phyloP scores from a whole-genome alignment of 2,113 vertebrate genomes.

The Hystrix cristata region DNA sequence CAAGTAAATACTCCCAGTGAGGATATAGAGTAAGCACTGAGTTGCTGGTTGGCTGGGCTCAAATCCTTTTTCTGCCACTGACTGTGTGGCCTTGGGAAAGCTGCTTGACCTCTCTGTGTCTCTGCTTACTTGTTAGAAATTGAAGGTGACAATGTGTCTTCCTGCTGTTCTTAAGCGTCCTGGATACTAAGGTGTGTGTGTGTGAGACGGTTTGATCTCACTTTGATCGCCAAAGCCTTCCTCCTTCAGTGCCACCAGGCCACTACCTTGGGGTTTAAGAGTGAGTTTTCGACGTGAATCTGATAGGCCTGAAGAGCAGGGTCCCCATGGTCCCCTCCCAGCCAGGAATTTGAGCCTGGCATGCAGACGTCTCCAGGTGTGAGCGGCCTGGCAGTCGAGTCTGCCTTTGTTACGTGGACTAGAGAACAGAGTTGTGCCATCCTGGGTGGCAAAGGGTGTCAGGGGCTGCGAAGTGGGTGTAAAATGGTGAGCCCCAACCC shows the following conservation, averaged over 20 bases:
- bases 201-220: background rate
- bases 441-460: background rate
- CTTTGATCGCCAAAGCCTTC: background rate
- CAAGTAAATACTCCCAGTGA: background rate
- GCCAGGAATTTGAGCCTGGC: background rate
- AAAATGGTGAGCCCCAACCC: background rate
- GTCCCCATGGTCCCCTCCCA: background rate
- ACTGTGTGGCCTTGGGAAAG: background rate
- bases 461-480: background rate
- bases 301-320: too few relatives aligned
- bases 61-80: background rate
- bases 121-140: background rate
- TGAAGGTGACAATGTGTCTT: background rate
- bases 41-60: background rate
- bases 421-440: too few relatives aligned
- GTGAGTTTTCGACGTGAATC: background rate
- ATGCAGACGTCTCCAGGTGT: rapidly evolving
- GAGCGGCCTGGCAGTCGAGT: too few relatives aligned
- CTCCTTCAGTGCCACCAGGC: background rate
- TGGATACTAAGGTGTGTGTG: too few relatives aligned
- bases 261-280: too few relatives aligned
- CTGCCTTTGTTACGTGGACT: rapidly evolving
- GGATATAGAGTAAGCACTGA: background rate
- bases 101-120: background rate
- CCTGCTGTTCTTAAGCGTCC: background rate